These are phyloP conservation scores for Gambusia yucatana DNA, from an alignment of 2,797 vertebrate genomes.

Conservation along the genomic window DNA sequence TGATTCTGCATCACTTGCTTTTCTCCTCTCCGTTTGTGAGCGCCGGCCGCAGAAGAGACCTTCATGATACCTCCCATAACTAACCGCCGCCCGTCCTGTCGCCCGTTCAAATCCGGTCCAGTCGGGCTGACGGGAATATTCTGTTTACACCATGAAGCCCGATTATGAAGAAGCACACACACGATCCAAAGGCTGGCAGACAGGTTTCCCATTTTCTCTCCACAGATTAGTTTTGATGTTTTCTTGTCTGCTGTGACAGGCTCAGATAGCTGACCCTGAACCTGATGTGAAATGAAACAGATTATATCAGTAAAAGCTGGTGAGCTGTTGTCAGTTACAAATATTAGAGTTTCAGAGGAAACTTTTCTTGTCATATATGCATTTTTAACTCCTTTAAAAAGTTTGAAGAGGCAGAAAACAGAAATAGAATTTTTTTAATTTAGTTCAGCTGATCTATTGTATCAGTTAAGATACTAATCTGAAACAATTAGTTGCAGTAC, in stretches of 20 bases:
- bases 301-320: conserved; percentile 28
- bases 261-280: conserved; percentile 42
- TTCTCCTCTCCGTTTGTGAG: conserved; percentile 16
- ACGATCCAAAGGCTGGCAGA: conserved; percentile 8
- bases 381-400: neutral
- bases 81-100: conserved; percentile 14
- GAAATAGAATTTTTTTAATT: neutral
- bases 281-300: conserved; percentile 36
- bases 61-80: neutral
- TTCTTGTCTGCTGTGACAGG: conserved; percentile 17
- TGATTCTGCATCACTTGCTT: conserved; percentile 21
- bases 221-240: conserved; percentile 27
- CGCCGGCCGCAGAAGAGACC: conserved; percentile 12
- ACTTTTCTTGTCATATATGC: neutral
- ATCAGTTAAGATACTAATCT: neutral
- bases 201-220: conserved; percentile 53
- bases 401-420: neutral
- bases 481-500: no score
- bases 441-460: neutral
- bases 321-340: neutral
- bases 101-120: conserved; percentile 2
- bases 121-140: conserved; percentile 11
- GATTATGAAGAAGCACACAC: conserved; percentile 28
- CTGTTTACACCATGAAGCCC: conserved; percentile 22
- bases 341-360: conserved; percentile 2